These are phyloP conservation scores for Hyphantria cunea DNA, from an alignment of 1,140 invertebrate genomes.

Conservation along the genomic window DNA sequence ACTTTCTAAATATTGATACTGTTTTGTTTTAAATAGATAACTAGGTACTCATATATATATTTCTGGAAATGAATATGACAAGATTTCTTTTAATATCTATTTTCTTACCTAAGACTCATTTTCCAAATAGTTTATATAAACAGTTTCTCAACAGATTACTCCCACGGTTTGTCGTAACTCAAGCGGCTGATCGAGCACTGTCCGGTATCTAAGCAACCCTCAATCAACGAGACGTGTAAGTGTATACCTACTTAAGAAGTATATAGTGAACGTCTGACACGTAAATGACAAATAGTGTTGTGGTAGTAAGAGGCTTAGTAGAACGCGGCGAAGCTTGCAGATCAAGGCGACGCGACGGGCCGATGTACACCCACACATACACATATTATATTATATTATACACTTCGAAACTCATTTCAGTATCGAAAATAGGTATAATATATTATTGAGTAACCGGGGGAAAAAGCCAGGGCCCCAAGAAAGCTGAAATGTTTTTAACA, in stretches of 20 bases:
- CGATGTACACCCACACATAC: background rate
- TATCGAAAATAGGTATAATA: background rate
- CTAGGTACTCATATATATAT: too few species aligned
- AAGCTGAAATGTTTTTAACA: too few species aligned
- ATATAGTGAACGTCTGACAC: background rate
- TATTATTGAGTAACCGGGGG: background rate
- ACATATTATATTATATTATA: background rate
- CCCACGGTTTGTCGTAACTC: background rate
- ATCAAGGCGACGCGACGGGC: slow-evolving; percentile 11
- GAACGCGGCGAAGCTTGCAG: slow-evolving; percentile 26
- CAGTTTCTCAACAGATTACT: background rate
- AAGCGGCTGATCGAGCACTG: background rate
- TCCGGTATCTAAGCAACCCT: background rate
- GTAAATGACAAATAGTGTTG: slow-evolving; percentile 27
- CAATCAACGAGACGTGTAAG: background rate
- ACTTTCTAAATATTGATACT: too few species aligned
- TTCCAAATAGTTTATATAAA: background rate
- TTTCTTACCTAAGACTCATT: background rate
- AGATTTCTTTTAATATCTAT: too few species aligned
- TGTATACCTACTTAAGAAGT: too few species aligned
- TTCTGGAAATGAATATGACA: too few species aligned
- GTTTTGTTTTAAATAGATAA: too few species aligned
- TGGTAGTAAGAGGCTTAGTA: slow-evolving; percentile 29
- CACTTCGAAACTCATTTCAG: too few species aligned
- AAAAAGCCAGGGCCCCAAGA: too few species aligned